phyloP scores from a whole-genome alignment of 2,888 invertebrate genomes.

The Lysandra coridon region DNA sequence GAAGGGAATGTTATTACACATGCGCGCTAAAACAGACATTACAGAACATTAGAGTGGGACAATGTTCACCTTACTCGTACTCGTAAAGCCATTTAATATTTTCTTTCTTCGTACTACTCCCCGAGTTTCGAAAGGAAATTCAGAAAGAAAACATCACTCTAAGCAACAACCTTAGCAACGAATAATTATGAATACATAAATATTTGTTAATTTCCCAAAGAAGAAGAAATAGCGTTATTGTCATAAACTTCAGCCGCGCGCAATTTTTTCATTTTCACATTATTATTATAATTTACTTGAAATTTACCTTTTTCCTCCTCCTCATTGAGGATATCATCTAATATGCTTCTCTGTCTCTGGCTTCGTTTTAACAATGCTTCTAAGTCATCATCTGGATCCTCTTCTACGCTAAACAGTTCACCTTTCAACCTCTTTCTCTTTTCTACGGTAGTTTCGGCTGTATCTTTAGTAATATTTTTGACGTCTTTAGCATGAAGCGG shows the following conservation, averaged over 20 bases:
- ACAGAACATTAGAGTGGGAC: conserved; percentile 68
- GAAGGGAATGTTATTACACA: conserved; percentile 81
- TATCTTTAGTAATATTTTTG: conserved; percentile 68
- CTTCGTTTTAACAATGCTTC: conserved; percentile 83
- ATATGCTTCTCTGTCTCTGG: conserved; percentile 84
- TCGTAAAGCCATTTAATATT: conserved; percentile 37
- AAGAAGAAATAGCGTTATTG: conserved; percentile 69
- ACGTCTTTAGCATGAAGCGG: conserved; percentile 52
- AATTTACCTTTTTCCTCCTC: conserved; percentile 81
- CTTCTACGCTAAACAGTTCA: conserved; percentile 65
- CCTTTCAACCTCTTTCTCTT: conserved; percentile 56
- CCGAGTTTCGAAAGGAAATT: conserved; percentile 41
- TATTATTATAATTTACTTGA: conserved; percentile 56
- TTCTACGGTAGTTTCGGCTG: conserved; percentile 65
- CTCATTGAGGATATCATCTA: conserved; percentile 84
- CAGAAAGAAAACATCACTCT: conserved; percentile 52
- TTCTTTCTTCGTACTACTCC: conserved; percentile 32
- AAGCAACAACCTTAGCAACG: conserved; percentile 46
- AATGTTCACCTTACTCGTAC: conserved; percentile 36
- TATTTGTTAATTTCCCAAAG: conserved; percentile 51
- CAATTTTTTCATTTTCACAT: conserved; percentile 53
- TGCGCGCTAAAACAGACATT: conserved; percentile 80
- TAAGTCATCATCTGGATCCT: conserved; percentile 81
- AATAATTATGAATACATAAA: conserved; percentile 41
- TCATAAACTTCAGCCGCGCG: conserved; percentile 62